Evolutionary conservation across 2,113 vertebrate species (phyloP).

Genomic region (Cranoglanis bouderius): DNA sequence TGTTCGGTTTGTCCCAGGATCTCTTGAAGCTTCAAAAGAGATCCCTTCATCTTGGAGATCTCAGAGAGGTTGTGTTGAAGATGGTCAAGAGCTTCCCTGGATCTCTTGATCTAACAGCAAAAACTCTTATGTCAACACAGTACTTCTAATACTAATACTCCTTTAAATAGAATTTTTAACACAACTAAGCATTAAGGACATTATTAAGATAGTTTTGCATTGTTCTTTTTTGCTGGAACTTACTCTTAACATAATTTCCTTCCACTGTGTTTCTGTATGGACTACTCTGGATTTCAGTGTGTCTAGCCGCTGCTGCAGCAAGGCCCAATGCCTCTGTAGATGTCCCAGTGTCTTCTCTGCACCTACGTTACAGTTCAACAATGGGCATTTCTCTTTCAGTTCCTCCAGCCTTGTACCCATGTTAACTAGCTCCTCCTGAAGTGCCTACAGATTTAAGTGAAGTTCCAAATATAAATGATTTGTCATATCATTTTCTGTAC

Average conservation of each 20-base stretch:
- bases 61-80: conserved; percentile 82
- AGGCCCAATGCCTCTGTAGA: conserved; percentile 82
- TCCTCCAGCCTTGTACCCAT: conserved; percentile 58
- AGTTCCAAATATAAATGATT: background rate
- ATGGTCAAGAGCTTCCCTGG: conserved; percentile 79
- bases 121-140: background rate
- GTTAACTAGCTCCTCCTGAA: conserved; percentile 63
- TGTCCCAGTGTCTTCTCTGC: conserved; percentile 58
- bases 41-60: conserved; percentile 67
- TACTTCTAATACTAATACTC: background rate
- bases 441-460: conserved; percentile 54
- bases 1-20: conserved; percentile 66
- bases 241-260: conserved; percentile 77
- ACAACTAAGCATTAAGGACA: background rate
- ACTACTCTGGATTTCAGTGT: conserved; percentile 75
- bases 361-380: conserved; percentile 61
- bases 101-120: conserved; percentile 79
- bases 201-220: background rate
- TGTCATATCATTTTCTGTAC: background rate
- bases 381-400: conserved; percentile 61
- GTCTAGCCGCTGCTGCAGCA: conserved; percentile 68
- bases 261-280: conserved; percentile 83
- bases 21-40: conserved; percentile 73
- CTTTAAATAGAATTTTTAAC: background rate
- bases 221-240: background rate